phyloP scores from a whole-genome alignment of 2,113 vertebrate genomes.

The Odontophorus gujanensis region DNA sequence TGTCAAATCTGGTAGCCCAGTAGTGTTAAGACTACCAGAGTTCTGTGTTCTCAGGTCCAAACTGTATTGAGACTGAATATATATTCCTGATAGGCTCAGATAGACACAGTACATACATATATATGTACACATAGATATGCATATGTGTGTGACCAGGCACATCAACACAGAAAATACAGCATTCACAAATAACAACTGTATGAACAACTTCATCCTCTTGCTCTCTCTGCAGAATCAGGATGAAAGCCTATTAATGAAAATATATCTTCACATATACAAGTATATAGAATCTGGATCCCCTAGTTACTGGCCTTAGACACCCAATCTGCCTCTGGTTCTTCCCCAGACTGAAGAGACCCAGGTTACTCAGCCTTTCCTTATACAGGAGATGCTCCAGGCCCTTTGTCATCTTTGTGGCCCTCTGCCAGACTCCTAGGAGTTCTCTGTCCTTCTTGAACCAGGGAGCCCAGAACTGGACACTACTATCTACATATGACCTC shows the following conservation, averaged over 20 bases:
- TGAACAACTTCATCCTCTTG: background rate
- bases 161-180: background rate
- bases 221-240: background rate
- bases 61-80: background rate
- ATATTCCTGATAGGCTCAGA: background rate
- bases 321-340: fast-evolving
- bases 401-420: too few species aligned
- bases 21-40: background rate
- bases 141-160: background rate
- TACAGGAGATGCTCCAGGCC: too few species aligned
- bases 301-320: background rate
- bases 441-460: too few species aligned
- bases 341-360: background rate
- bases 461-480: too few species aligned
- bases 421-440: too few species aligned
- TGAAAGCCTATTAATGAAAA: background rate
- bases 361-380: too few species aligned
- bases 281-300: background rate
- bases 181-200: background rate
- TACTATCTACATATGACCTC: too few species aligned
- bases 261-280: fast-evolving
- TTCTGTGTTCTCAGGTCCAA: background rate
- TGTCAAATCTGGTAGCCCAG: background rate
- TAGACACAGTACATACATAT: too few species aligned
- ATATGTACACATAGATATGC: background rate